Evolutionary conservation across 2,113 vertebrate species (phyloP), one percentile per base, ranked within the genome.

Genomic region (Mormyrus lacerda): DNA sequence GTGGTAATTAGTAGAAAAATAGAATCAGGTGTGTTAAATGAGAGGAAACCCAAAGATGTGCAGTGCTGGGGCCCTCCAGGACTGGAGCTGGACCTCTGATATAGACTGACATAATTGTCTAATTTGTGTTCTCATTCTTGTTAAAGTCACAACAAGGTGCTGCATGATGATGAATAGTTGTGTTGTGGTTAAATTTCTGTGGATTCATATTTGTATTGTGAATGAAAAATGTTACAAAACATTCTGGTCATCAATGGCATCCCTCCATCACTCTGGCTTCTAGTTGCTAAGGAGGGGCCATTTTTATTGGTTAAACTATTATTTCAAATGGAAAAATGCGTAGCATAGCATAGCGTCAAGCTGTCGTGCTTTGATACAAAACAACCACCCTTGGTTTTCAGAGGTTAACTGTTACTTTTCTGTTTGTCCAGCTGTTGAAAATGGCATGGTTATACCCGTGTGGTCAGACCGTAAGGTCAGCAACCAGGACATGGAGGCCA

Each of bases 381-480:
- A 6, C 73, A 39, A 27, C 31, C 35, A 35, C 13, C 73, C 73
- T 42, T 17, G 31, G 73, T 42, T 79, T 79, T 42, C 73, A 27
- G 53, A 45, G 11, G 35, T 44, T 27, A 87, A 65, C 35, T 3
- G 19, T 53, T 24, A 44, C 45, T 9, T 39, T 42, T 82, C 39
- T 73, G 19, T 86, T 45, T 86, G 53, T 87, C 53, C 35, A n/a
- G 89, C 85, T 69, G 58, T 84, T 39, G 76, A 85, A 51, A 85
- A 90, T n/a, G 87, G 90, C n/a, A 83, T 39, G 21, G 82, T 53
- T 39, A 45, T 53, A 48, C 47, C 82, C 1, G 82, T 86, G 47
- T 88, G 90, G 87, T 86, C 90, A 9, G 90, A 90, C 31, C 53
- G 82, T 10, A 88, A 90, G 82, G 48, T 88, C n/a, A 86, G 55